Conservation (phyloP, 2,888 invertebrate species). For the Polia nebulosa region DNA sequence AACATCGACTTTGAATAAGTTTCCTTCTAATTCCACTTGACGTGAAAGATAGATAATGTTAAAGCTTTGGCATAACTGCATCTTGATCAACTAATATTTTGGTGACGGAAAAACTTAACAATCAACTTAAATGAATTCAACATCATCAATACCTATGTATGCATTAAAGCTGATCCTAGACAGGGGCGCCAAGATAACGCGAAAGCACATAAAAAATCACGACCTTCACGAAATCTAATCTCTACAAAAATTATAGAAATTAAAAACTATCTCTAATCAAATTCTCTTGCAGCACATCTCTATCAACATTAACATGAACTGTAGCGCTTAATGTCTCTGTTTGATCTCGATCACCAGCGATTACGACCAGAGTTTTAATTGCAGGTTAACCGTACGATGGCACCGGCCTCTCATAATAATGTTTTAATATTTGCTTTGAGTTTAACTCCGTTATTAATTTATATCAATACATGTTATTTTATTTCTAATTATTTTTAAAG, state of each 20-base stretch:
- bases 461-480: slow-evolving; percentile 38
- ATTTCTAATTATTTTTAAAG: slow-evolving; percentile 37
- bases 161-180: background rate
- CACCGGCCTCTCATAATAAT: slow-evolving; percentile 65
- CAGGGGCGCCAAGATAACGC: slow-evolving; percentile 2
- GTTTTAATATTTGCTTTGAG: slow-evolving; percentile 71
- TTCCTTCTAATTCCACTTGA: slow-evolving; percentile 35
- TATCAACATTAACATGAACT: slow-evolving; percentile 66
- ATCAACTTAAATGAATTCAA: background rate
- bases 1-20: slow-evolving; percentile 31
- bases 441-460: slow-evolving; percentile 66
- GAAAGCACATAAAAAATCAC: background rate
- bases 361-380: slow-evolving; percentile 76
- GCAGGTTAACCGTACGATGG: slow-evolving; percentile 66
- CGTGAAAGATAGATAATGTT: slow-evolving; percentile 27
- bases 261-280: slow-evolving; percentile 30
- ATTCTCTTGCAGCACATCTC: slow-evolving; percentile 51
- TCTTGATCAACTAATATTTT: slow-evolving; percentile 7
- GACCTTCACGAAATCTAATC: slow-evolving; percentile 15
- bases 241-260: slow-evolving; percentile 16
- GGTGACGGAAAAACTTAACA: background rate
- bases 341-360: slow-evolving; percentile 74
- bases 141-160: too few relatives aligned
- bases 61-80: slow-evolving; percentile 24
- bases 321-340: slow-evolving; percentile 77